Conservation (phyloP, 2,113 vertebrate genomes). For the Thunnus thynnus region DNA sequence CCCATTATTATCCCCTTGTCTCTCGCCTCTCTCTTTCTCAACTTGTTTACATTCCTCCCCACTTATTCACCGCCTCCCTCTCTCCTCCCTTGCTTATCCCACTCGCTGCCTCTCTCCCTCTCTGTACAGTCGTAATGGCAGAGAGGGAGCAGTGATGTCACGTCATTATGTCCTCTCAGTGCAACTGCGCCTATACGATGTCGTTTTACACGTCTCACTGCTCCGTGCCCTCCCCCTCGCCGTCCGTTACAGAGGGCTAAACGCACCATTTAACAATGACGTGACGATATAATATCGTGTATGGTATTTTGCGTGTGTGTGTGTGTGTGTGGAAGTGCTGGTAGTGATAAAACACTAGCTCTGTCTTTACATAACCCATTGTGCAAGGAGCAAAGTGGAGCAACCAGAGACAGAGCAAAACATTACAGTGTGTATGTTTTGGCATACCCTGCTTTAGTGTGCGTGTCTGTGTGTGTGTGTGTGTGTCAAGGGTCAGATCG, state of each 20-base stretch:
- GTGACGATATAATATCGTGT: constrained; percentile 10
- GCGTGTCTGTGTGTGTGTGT: constrained; percentile 15
- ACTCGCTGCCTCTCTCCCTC: not conserved
- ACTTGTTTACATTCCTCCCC: constrained; percentile 59
- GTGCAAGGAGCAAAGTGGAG: constrained; percentile 44
- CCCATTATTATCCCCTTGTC: constrained; percentile 64
- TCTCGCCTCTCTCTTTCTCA: constrained; percentile 55
- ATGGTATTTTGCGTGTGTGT: constrained; percentile 15
- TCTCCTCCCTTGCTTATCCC: constrained; percentile 5
- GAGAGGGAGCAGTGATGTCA: constrained; percentile 22
- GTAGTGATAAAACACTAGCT: constrained; percentile 15
- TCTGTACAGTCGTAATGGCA: constrained; percentile 23
- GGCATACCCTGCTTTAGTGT: constrained; percentile 7
- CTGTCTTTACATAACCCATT: constrained; percentile 54
- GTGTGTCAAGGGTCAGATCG: constrained; percentile 41
- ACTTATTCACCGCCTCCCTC: constrained; percentile 29
- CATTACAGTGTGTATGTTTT: constrained; percentile 30
- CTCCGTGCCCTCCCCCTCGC: not conserved
- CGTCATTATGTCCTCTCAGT: constrained; percentile 1
- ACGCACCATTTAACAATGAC: constrained; percentile 38
- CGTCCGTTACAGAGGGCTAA: constrained; percentile 24
- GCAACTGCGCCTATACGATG: constrained; percentile 30
- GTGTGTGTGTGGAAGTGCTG: constrained; percentile 1
- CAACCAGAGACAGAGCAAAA: constrained; percentile 34
- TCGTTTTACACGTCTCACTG: constrained; percentile 28